Evolutionary conservation across 2,797 vertebrate species (phyloP).

Genomic region (Tokudaia tokunoshimensis): DNA sequence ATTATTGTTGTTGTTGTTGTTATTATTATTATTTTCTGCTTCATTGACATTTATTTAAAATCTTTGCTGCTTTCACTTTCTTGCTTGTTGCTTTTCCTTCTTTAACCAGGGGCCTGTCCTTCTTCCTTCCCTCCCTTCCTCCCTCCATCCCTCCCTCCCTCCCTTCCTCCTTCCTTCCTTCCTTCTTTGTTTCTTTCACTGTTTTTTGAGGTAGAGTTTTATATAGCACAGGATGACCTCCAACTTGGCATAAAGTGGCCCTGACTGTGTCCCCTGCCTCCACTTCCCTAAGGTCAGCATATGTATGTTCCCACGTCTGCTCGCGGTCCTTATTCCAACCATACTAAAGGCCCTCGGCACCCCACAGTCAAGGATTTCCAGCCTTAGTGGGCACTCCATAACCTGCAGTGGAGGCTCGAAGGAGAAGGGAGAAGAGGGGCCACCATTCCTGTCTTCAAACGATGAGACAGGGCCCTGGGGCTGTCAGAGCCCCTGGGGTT

Average conservation of each 20-base stretch:
- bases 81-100: conserved; percentile 5
- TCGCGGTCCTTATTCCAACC: conserved; percentile 23
- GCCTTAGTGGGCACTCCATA: background rate
- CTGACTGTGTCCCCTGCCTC: background rate
- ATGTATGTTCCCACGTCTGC: background rate
- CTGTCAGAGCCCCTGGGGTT: background rate
- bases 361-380: conserved; percentile 30
- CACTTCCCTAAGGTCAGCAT: background rate
- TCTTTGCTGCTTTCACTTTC: background rate
- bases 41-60: background rate
- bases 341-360: background rate
- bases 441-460: background rate
- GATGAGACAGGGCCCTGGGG: background rate
- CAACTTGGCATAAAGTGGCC: background rate
- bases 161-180: background rate
- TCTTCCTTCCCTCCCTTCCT: no score
- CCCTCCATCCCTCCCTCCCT: background rate
- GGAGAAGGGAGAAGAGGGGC: background rate
- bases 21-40: background rate
- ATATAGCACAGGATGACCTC: background rate
- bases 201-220: background rate
- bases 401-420: background rate
- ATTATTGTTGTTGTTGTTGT: no score
- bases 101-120: background rate
- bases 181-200: background rate